phyloP scores from a whole-genome alignment of 2,888 invertebrate species.

The Eilema depressum region DNA sequence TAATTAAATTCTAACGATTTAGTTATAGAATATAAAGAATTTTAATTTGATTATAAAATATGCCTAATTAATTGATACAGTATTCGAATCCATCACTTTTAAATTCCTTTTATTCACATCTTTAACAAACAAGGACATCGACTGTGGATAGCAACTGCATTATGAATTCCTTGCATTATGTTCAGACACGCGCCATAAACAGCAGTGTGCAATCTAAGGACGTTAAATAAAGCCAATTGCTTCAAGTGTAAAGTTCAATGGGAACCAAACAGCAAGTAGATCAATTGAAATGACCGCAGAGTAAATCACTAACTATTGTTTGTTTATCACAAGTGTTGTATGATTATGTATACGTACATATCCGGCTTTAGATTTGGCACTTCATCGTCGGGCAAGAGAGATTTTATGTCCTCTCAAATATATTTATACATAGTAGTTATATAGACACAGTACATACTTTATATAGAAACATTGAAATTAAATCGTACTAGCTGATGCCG shows the following conservation, averaged over 20 bases:
- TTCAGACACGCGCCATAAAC: not conserved
- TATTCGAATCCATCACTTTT: no score
- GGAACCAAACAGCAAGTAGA: slow-evolving; percentile 3
- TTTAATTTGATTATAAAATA: no score
- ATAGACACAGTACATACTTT: no score
- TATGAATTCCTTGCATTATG: not conserved
- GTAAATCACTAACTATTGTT: slow-evolving; percentile 13
- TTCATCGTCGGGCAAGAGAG: not conserved
- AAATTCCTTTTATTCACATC: no score
- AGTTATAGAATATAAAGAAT: no score
- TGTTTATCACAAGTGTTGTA: not conserved
- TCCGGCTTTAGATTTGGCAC: not conserved
- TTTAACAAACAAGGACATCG: not conserved
- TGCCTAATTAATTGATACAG: no score
- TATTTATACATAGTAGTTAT: no score
- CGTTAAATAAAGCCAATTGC: slow-evolving; percentile 11
- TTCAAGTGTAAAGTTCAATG: slow-evolving; percentile 13
- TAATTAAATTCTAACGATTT: no score
- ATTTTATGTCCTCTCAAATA: no score
- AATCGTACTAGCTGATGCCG: no score
- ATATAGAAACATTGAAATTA: no score
- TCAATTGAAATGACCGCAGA: slow-evolving; percentile 13
- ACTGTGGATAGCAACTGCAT: no score
- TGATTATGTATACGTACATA: not conserved
- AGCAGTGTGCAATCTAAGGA: not conserved